phyloP scores from a whole-genome alignment of 1,140 invertebrate genomes.

The Euborellia annulipes region DNA sequence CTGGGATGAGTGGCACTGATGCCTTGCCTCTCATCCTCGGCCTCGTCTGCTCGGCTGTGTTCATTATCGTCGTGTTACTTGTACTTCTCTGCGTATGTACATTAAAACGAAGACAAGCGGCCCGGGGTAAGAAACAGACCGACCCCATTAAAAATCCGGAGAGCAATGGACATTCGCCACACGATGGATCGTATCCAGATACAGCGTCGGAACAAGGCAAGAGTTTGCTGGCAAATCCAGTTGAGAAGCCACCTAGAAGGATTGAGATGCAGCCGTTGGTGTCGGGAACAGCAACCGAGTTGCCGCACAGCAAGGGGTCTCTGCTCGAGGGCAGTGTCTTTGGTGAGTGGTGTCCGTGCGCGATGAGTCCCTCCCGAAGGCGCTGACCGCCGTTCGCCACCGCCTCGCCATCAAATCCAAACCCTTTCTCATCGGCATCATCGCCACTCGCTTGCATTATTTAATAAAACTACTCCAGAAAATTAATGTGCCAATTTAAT shows the following conservation, averaged over 20 bases:
- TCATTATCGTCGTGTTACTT: slow-evolving; percentile 41
- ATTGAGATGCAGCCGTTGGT: slow-evolving; percentile 46
- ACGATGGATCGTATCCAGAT: slow-evolving; percentile 19
- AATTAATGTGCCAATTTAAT: no score
- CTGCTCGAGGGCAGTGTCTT: slow-evolving; percentile 36
- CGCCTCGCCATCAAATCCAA: no score
- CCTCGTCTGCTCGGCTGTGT: slow-evolving; percentile 23
- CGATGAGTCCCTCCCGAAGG: neutral
- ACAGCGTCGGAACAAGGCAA: slow-evolving; percentile 56
- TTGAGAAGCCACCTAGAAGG: slow-evolving; percentile 56
- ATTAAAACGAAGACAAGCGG: slow-evolving; percentile 11
- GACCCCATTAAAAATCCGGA: neutral
- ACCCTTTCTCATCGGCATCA: no score
- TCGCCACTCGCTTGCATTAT: no score
- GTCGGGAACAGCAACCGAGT: slow-evolving; percentile 50
- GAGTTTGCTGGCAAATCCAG: slow-evolving; percentile 62
- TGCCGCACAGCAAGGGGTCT: slow-evolving; percentile 60
- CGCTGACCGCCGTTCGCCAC: no score
- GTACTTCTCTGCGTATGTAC: slow-evolving; percentile 34
- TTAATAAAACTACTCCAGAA: no score
- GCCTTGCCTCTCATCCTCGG: slow-evolving; percentile 30
- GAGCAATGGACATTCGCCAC: neutral
- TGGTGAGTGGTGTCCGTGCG: no score
- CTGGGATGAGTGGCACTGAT: slow-evolving; percentile 18
- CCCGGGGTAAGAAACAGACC: neutral